Evolutionary conservation across 2,888 invertebrate species (phyloP).

Genomic region (Agriopis leucophaearia): DNA sequence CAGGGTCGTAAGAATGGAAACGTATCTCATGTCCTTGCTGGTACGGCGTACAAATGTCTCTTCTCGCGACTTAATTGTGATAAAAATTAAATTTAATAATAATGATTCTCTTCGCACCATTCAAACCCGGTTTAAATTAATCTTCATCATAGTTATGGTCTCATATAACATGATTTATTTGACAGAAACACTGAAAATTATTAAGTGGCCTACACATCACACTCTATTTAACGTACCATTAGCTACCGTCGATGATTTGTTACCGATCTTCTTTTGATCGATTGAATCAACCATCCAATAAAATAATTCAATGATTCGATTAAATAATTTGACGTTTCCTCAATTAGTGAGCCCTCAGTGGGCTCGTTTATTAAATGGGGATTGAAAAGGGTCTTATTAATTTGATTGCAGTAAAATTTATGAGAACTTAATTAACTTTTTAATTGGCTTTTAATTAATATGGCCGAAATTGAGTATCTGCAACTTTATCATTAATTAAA

Average conservation of each 20-base stretch:
- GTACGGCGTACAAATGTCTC: too few relatives aligned
- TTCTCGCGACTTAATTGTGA: too few relatives aligned
- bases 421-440: conserved; percentile 17
- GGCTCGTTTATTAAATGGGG: conserved; percentile 25
- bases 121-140: conserved; percentile 9
- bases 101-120: background rate
- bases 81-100: too few relatives aligned
- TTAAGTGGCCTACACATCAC: conserved; percentile 30
- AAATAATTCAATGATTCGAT: conserved; percentile 25
- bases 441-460: conserved; percentile 14
- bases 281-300: conserved; percentile 19
- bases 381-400: conserved; percentile 20
- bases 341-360: conserved; percentile 30
- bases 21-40: too few relatives aligned
- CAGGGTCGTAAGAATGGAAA: too few relatives aligned
- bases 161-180: conserved; percentile 28
- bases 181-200: conserved; percentile 29
- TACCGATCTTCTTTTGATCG: conserved; percentile 41
- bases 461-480: background rate
- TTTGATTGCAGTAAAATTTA: conserved; percentile 26
- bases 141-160: conserved; percentile 5
- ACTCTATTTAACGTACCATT: conserved; percentile 40
- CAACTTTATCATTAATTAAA: background rate
- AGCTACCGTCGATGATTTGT: conserved; percentile 42
- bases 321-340: conserved; percentile 41